These are phyloP conservation scores for Geococcyx californianus DNA, from an alignment of 2,113 vertebrate genomes.

Conservation along the genomic window DNA sequence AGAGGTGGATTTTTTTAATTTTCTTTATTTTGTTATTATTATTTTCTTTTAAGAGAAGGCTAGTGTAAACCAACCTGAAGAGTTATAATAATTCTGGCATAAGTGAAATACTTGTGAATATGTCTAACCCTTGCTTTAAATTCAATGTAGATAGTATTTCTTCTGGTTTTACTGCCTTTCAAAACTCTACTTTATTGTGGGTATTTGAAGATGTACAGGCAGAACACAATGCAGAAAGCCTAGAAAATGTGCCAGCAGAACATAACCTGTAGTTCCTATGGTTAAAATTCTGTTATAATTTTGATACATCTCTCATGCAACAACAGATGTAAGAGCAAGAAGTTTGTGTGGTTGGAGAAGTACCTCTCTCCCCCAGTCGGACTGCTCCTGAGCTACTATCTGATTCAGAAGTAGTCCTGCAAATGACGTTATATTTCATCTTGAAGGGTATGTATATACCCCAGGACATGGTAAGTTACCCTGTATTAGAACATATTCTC, in stretches of 20 bases:
- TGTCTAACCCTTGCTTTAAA: background rate
- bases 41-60: background rate
- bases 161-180: background rate
- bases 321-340: background rate
- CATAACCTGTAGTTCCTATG: background rate
- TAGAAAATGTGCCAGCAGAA: background rate
- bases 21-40: background rate
- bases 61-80: background rate
- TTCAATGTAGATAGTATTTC: background rate
- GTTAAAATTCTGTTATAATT: background rate
- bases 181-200: accelerated
- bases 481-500: background rate
- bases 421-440: background rate
- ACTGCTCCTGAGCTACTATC: background rate
- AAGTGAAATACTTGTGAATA: background rate
- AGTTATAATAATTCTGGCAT: background rate
- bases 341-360: background rate
- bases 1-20: background rate
- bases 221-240: background rate
- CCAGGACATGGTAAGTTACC: background rate
- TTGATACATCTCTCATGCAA: background rate
- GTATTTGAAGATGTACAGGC: background rate
- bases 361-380: background rate
- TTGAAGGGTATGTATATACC: background rate
- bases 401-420: background rate